These are phyloP conservation scores for Porites divaricata DNA, from an alignment of 92 coral and sea anemone genomes.

Conservation along the genomic window DNA sequence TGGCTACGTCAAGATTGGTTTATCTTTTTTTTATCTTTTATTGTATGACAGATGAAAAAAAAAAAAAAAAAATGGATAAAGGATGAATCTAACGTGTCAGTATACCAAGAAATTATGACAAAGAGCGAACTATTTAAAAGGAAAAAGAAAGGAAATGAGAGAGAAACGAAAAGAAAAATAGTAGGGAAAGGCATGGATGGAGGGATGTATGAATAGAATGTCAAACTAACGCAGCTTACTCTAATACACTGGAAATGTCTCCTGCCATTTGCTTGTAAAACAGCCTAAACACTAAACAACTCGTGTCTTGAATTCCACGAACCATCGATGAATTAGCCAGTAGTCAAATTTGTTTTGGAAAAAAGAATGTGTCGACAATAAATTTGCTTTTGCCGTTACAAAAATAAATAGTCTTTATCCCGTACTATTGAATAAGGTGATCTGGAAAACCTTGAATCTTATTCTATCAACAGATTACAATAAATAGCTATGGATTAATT, in stretches of 20 bases:
- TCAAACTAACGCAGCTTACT: background rate
- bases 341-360: background rate
- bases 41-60: too few species aligned
- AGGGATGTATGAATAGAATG: too few species aligned
- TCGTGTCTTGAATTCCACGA: background rate
- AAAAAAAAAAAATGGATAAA: too few species aligned
- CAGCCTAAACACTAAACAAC: background rate
- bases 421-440: too few species aligned
- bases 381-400: background rate
- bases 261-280: background rate
- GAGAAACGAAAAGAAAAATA: too few species aligned
- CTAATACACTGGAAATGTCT: background rate
- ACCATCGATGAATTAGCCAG: background rate
- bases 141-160: too few species aligned
- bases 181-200: background rate
- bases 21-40: too few species aligned
- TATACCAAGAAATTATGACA: background rate
- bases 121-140: background rate
- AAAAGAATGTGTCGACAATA: too few species aligned
- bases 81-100: too few species aligned
- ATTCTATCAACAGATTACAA: background rate
- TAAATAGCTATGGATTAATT: background rate
- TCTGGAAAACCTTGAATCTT: background rate
- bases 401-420: background rate
- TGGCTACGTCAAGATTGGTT: background rate